A percentile compares a stretch with the other conserved stretches of the same genome.
These are phyloP conservation scores for Tetragonula clypearis DNA, from an alignment of 1,140 invertebrate species.

Conservation along the genomic window DNA sequence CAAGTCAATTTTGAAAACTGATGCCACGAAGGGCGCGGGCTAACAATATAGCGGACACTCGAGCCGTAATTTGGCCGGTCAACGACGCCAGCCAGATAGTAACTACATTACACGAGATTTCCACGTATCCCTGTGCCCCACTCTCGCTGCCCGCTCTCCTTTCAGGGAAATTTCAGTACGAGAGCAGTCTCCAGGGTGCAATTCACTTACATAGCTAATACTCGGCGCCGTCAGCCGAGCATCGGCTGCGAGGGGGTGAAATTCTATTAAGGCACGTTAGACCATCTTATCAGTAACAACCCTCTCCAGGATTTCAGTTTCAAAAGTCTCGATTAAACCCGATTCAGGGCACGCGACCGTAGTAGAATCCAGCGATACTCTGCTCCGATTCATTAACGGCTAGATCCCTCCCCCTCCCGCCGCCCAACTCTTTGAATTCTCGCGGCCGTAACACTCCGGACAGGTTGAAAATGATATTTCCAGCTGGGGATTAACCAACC, in stretches of 20 bases:
- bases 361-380: not conserved
- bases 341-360: not conserved
- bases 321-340: not conserved
- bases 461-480: not conserved
- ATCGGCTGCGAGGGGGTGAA: not conserved
- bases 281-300: constrained; percentile 25
- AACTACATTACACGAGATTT: constrained; percentile 57
- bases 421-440: not conserved
- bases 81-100: constrained; percentile 35
- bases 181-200: constrained; percentile 46
- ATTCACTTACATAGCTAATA: constrained; percentile 64
- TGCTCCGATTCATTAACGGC: not conserved
- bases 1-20: constrained; percentile 51
- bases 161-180: constrained; percentile 49
- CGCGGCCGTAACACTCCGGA: not conserved
- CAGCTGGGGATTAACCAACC: not conserved
- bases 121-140: not conserved
- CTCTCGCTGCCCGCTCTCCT: not conserved
- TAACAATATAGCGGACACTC: constrained; percentile 42
- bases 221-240: constrained; percentile 13
- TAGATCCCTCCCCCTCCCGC: no score
- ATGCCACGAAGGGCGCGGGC: not conserved
- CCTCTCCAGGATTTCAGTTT: constrained; percentile 4
- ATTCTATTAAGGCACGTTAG: constrained; percentile 61
- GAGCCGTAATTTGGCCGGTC: constrained; percentile 44